These are phyloP conservation scores for Laticauda laticaudata DNA, from an alignment of 2,113 vertebrate genomes.

Conservation along the genomic window DNA sequence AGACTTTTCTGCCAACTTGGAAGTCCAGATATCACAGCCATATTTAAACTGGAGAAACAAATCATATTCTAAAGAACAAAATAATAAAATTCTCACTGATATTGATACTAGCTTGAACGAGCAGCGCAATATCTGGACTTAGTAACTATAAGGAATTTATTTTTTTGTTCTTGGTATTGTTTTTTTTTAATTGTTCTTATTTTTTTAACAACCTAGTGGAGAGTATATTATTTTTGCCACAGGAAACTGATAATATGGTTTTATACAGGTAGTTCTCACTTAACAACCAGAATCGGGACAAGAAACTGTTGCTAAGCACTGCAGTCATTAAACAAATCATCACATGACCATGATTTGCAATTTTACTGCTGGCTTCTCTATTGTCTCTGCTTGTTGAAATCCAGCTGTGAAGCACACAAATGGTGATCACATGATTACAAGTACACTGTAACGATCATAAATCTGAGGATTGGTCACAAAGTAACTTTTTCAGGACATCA, in stretches of 20 bases:
- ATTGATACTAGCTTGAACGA: too few species aligned
- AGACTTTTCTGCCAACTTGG: not conserved
- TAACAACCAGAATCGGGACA: not conserved
- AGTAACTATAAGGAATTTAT: not conserved
- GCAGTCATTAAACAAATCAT: not conserved
- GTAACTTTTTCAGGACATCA: not conserved
- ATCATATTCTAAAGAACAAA: not conserved
- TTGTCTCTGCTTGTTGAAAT: not conserved
- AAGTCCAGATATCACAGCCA: not conserved
- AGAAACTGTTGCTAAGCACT: not conserved
- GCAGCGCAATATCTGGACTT: not conserved
- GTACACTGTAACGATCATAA: not conserved
- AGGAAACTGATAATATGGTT: not conserved
- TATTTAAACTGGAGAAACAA: not conserved
- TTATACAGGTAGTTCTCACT: not conserved
- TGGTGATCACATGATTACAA: not conserved
- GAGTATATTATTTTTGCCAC: not conserved
- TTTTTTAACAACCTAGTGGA: not conserved
- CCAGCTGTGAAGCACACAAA: not conserved
- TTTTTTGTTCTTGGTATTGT: not conserved
- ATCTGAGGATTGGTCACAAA: not conserved
- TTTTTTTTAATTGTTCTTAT: not conserved
- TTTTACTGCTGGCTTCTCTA: not conserved
- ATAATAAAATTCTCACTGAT: not conserved
- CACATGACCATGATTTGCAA: not conserved